Evolutionary conservation across 2,888 invertebrate genomes (phyloP).

Genomic region (Drosophila testacea): DNA sequence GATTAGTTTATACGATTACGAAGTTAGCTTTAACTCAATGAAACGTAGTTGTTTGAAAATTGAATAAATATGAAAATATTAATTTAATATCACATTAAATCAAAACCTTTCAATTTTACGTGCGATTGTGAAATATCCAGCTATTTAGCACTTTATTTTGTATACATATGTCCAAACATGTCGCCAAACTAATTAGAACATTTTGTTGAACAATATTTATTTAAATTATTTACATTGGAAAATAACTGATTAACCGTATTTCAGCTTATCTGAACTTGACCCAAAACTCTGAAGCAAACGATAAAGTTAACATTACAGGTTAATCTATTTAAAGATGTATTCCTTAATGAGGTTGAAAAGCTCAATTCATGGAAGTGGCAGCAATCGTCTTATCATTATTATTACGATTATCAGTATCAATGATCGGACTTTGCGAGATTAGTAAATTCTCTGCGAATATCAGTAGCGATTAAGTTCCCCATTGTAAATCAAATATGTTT

Average conservation of each 20-base stretch:
- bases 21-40: not conserved
- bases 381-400: constrained; percentile 17
- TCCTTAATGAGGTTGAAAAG: constrained; percentile 11
- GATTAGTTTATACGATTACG: too few relatives aligned
- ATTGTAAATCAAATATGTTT: constrained; percentile 43
- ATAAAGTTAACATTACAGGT: not conserved
- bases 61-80: constrained; percentile 10
- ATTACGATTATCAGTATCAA: constrained; percentile 4
- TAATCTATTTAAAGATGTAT: constrained; percentile 6
- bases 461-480: not conserved
- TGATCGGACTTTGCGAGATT: not conserved
- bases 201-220: constrained; percentile 12
- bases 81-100: not conserved
- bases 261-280: constrained; percentile 3
- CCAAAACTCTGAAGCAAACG: not conserved
- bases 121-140: constrained; percentile 13
- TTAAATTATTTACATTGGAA: constrained; percentile 16
- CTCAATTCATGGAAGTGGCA: not conserved
- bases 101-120: constrained; percentile 4
- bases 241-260: not conserved
- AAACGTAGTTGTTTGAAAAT: not conserved
- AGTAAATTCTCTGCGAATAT: not conserved
- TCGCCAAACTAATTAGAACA: constrained; percentile 26
- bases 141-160: constrained; percentile 2
- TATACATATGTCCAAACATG: constrained; percentile 1